Conservation (phyloP, 2,113 vertebrate genomes). For the Peromyscus polionotus region DNA sequence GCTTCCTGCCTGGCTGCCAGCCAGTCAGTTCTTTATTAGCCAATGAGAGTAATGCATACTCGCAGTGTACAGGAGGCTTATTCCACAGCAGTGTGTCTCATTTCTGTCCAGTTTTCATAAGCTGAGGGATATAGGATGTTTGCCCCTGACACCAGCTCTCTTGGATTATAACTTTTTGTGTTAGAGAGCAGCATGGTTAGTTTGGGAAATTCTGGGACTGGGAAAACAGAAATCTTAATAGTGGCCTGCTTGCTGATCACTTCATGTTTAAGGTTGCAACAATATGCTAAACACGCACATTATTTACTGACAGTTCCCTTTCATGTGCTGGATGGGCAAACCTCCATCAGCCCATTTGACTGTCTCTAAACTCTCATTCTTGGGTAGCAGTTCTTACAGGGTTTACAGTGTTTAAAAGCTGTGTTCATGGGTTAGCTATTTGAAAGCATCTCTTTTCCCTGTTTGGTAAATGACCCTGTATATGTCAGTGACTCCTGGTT, state of each 20-base stretch:
- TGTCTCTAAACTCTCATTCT: conserved; percentile 77
- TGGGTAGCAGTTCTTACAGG: conserved; percentile 77
- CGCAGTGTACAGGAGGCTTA: no score
- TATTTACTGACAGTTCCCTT: neutral
- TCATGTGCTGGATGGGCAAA: neutral
- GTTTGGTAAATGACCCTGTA: neutral
- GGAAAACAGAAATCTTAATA: neutral
- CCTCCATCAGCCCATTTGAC: conserved; percentile 15
- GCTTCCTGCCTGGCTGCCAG: no score
- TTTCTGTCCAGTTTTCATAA: conserved; percentile 27
- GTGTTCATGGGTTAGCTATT: conserved; percentile 68
- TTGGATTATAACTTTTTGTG: neutral
- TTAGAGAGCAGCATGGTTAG: neutral
- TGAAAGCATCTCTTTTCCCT: conserved; percentile 66
- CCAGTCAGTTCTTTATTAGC: no score
- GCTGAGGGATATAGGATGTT: neutral
- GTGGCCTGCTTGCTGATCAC: neutral
- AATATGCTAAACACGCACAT: conserved; percentile 20
- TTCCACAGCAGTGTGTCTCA: neutral
- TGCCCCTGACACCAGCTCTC: neutral
- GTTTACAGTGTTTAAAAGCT: conserved; percentile 81
- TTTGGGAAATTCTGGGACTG: conserved; percentile 7
- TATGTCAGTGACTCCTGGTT: neutral
- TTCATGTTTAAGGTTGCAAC: neutral
- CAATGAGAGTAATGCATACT: no score